Percentiles rank a stretch among this genome's conserved stretches.
Conservation (phyloP, 2,797 vertebrate species). For the Poecilia velifera region DNA sequence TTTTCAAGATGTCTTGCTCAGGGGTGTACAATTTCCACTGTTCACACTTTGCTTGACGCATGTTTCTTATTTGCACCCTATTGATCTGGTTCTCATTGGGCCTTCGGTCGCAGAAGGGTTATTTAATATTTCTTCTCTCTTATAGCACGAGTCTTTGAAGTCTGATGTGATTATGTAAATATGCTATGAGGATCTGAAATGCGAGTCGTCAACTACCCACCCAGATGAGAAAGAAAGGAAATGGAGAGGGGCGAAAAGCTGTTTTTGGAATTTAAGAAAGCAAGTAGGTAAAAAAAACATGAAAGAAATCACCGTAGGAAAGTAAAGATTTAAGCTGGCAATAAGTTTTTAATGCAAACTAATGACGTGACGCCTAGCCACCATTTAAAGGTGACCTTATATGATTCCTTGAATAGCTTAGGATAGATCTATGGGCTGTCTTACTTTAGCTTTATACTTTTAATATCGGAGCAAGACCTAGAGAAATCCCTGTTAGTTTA, state of each 20-base stretch:
- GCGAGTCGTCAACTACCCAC: slow-evolving; percentile 5
- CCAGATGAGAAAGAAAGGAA: background rate
- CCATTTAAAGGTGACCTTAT: background rate
- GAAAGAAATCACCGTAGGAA: background rate
- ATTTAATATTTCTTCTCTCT: slow-evolving; percentile 57
- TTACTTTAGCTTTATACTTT: no score
- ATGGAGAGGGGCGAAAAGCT: background rate
- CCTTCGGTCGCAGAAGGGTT: slow-evolving; percentile 51
- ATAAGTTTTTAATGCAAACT: background rate
- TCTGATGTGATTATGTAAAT: slow-evolving; percentile 60
- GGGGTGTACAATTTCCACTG: slow-evolving; percentile 55
- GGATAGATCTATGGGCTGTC: no score
- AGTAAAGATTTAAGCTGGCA: background rate
- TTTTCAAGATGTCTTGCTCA: slow-evolving; percentile 73
- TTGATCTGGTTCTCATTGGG: slow-evolving; percentile 70
- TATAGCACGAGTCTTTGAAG: slow-evolving; percentile 65
- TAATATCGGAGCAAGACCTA: no score
- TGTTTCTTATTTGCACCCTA: slow-evolving; percentile 68
- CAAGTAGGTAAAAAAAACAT: background rate
- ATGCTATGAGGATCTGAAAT: slow-evolving; percentile 27
- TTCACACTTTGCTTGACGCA: slow-evolving; percentile 50
- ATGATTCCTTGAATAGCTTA: no score
- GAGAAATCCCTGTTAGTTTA: no score
- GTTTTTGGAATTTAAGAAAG: background rate
- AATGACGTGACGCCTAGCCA: background rate